Percentiles rank a stretch among this genome's conserved stretches.
Conservation (phyloP, 92 coral and sea anemone genomes). For the Porites lobata region DNA sequence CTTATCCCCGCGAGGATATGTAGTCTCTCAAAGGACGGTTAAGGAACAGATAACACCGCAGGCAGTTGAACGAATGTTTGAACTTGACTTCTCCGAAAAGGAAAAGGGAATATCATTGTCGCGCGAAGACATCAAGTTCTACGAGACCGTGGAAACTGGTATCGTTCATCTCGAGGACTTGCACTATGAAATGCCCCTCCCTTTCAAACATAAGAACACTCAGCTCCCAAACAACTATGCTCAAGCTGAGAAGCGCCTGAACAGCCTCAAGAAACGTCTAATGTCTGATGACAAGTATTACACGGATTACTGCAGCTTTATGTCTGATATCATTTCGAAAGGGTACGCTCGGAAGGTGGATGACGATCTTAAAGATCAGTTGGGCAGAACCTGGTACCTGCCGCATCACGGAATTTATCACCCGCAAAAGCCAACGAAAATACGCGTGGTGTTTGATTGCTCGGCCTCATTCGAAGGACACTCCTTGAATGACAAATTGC, state of each 20-base stretch:
- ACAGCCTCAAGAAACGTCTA: slow-evolving; percentile 58
- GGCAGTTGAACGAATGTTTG: slow-evolving; percentile 18
- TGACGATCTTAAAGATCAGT: neutral
- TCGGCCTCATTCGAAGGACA: slow-evolving; percentile 48
- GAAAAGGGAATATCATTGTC: slow-evolving; percentile 60
- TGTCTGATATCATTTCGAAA: slow-evolving; percentile 53
- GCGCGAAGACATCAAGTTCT: slow-evolving; percentile 46
- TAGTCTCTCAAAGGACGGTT: slow-evolving; percentile 30
- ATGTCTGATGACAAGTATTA: slow-evolving; percentile 38
- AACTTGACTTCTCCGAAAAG: slow-evolving; percentile 53
- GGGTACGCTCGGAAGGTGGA: slow-evolving; percentile 56
- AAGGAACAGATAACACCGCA: slow-evolving; percentile 50
- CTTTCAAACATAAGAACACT: slow-evolving; percentile 41
- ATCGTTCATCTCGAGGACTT: slow-evolving; percentile 55
- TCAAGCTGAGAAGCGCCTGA: slow-evolving; percentile 62
- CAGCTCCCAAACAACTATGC: slow-evolving; percentile 60
- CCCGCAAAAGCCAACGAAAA: slow-evolving; percentile 48
- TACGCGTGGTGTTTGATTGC: slow-evolving; percentile 56
- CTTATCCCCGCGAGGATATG: slow-evolving; percentile 29
- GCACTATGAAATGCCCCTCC: slow-evolving; percentile 76
- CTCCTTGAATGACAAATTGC: slow-evolving; percentile 54
- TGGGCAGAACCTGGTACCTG: slow-evolving; percentile 50
- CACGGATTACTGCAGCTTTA: slow-evolving; percentile 57
- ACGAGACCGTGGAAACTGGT: slow-evolving; percentile 55
- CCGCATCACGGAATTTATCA: slow-evolving; percentile 29